These are phyloP conservation scores for Corella eumyota DNA, from an alignment of 23 tunicate species.

Conservation along the genomic window DNA sequence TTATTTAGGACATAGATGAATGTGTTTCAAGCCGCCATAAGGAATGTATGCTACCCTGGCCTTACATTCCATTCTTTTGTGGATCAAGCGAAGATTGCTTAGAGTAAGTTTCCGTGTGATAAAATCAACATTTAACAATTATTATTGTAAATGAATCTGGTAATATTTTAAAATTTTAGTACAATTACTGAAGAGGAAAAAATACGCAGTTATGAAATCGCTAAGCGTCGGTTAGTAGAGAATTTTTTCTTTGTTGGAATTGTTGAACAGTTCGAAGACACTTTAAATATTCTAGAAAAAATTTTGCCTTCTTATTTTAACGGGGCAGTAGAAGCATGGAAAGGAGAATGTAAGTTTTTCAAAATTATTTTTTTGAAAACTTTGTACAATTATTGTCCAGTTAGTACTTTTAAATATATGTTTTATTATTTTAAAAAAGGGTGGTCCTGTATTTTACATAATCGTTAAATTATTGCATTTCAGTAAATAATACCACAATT, in stretches of 20 bases:
- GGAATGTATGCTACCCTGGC: conserved; percentile 45
- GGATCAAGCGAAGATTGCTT: conserved; percentile 40
- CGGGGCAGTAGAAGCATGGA: conserved; percentile 43
- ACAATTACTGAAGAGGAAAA: conserved; percentile 11
- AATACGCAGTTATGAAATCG: conserved; percentile 22
- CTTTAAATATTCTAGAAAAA: conserved; percentile 33
- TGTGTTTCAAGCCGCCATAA: conserved; percentile 49
- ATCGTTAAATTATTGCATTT: no score
- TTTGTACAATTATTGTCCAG: not conserved
- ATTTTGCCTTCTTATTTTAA: conserved; percentile 60
- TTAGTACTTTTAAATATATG: not conserved
- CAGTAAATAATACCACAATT: no score
- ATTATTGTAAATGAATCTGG: not conserved
- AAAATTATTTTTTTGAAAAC: no score
- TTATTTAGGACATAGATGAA: conserved; percentile 57
- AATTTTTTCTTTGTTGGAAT: conserved; percentile 79
- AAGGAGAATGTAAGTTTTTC: conserved; percentile 42
- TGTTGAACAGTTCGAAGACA: conserved; percentile 86
- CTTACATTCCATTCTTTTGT: conserved; percentile 75
- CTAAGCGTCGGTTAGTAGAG: conserved; percentile 32
- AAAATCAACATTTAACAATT: not conserved
- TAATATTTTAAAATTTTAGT: not conserved
- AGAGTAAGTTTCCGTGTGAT: conserved; percentile 19
- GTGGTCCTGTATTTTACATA: no score
- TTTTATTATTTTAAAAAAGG: not conserved